Percentiles rank a stretch among this genome's conserved stretches.
Evolutionary conservation across 2,113 vertebrate genomes (phyloP).

Genomic region (Labeo catla): DNA sequence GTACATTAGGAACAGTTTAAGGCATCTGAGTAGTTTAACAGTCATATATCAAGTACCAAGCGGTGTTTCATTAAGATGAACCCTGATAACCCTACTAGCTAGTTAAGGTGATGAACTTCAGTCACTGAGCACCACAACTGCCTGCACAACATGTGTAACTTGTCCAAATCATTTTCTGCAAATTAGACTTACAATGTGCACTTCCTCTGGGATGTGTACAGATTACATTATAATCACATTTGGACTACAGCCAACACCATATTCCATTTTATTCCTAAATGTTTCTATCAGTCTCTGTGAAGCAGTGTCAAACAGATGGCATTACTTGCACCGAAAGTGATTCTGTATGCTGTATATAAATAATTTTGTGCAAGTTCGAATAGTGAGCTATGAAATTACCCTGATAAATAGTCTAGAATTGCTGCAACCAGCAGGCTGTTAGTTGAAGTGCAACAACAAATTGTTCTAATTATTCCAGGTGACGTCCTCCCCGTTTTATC

Average conservation of each 20-base stretch:
- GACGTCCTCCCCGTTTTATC: neutral
- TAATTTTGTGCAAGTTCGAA: neutral
- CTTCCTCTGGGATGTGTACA: constrained; percentile 37
- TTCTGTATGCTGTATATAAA: constrained; percentile 18
- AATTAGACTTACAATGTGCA: constrained; percentile 20
- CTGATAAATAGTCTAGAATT: neutral
- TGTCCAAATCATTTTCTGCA: constrained; percentile 13
- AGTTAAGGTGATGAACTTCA: constrained; percentile 34
- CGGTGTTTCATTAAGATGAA: constrained; percentile 6
- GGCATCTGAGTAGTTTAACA: constrained; percentile 24
- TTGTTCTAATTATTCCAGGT: neutral
- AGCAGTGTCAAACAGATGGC: constrained; percentile 28
- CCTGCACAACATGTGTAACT: constrained; percentile 11
- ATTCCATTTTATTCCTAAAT: neutral
- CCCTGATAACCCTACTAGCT: neutral
- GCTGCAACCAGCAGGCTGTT: neutral
- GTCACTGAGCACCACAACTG: neutral
- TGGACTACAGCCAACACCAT: constrained; percentile 7
- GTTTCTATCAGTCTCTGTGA: neutral
- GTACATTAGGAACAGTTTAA: constrained; percentile 49
- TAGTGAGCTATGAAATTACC: neutral
- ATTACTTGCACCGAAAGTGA: neutral
- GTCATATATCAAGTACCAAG: constrained; percentile 19
- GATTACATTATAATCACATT: constrained; percentile 40
- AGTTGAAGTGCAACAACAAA: constrained; percentile 17